Conservation (phyloP, 2,888 invertebrate genomes). For the Koerneria pararmatus region DNA sequence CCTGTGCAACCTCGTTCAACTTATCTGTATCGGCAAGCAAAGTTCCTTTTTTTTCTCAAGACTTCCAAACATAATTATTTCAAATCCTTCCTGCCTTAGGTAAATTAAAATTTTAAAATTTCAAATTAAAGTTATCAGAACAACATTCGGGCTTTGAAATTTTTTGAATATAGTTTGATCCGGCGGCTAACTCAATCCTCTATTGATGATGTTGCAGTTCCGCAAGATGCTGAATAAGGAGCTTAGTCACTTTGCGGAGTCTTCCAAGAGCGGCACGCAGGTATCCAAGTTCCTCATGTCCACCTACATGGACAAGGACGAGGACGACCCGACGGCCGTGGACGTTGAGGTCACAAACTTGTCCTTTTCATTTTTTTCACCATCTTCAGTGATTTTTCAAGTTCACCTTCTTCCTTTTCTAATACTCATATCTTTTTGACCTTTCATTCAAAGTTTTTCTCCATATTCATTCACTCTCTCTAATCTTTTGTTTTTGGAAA, state of each 20-base stretch:
- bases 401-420: too few relatives aligned
- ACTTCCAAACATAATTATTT: too few relatives aligned
- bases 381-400: neutral
- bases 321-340: constrained; percentile 71
- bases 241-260: constrained; percentile 96
- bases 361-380: constrained; percentile 22
- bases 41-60: too few relatives aligned
- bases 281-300: constrained; percentile 94
- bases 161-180: too few relatives aligned
- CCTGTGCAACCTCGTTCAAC: too few relatives aligned
- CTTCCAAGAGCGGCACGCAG: constrained; percentile 92
- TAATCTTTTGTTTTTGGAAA: constrained; percentile 9
- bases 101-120: too few relatives aligned
- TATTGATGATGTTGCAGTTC: constrained; percentile 84
- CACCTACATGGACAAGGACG: constrained; percentile 83
- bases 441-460: neutral
- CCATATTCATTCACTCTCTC: constrained; percentile 16
- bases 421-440: too few relatives aligned
- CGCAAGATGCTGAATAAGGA: constrained; percentile 99
- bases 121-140: too few relatives aligned
- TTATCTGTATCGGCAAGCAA: too few relatives aligned
- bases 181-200: neutral
- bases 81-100: too few relatives aligned
- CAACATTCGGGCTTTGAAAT: too few relatives aligned
- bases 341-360: constrained; percentile 44